Evolutionary conservation across 1,140 invertebrate species (phyloP).

Genomic region (Ceratina australensis): DNA sequence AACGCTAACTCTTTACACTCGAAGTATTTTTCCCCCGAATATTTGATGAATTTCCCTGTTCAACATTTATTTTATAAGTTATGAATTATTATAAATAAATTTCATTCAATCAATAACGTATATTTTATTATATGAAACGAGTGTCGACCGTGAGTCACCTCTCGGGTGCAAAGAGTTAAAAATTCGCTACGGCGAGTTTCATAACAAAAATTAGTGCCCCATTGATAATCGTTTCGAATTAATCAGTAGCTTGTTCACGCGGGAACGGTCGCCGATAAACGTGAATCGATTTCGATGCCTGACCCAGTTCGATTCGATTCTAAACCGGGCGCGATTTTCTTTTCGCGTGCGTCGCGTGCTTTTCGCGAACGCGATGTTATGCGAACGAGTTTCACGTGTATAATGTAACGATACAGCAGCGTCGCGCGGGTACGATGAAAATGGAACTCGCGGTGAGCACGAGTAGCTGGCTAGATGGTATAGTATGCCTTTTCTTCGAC

Average conservation of each 20-base stretch:
- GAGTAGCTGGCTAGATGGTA: background rate
- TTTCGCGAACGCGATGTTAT: conserved; percentile 30
- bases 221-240: background rate
- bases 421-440: conserved; percentile 1
- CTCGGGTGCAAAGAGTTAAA: no score
- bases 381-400: conserved; percentile 28
- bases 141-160: no score
- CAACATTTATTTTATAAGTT: no score
- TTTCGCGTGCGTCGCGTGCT: background rate
- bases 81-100: no score
- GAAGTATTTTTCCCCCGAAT: no score
- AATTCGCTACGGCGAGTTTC: no score
- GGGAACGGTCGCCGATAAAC: background rate
- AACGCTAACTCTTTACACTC: no score
- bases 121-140: no score
- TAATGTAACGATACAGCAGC: conserved; percentile 1
- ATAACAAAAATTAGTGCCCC: no score
- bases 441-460: conserved; percentile 29
- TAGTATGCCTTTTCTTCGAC: conserved; percentile 3
- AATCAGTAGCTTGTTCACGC: background rate
- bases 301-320: conserved; percentile 25
- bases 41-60: no score
- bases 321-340: conserved; percentile 10
- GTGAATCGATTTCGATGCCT: conserved; percentile 19
- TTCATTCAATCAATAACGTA: no score